phyloP scores from a whole-genome alignment of 2,888 invertebrate species.

The Oscheius sp. region DNA sequence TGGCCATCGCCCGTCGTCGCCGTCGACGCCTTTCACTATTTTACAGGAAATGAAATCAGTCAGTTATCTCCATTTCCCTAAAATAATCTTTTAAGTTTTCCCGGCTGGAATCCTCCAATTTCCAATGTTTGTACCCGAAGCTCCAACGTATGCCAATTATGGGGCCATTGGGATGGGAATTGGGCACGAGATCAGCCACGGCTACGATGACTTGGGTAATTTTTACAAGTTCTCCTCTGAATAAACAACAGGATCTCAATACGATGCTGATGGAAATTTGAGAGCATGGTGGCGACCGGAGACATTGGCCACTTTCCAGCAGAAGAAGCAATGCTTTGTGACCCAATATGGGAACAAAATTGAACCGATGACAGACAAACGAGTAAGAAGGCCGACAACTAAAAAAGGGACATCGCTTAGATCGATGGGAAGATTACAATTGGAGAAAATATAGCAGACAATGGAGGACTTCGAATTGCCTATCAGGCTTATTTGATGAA shows the following conservation, averaged over 20 bases:
- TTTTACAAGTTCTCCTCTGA: neutral
- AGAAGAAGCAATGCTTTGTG: conserved; percentile 68
- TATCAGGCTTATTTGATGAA: conserved; percentile 60
- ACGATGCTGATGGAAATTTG: conserved; percentile 64
- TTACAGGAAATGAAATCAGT: conserved; percentile 65
- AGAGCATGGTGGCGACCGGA: conserved; percentile 66
- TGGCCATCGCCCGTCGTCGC: conserved; percentile 63
- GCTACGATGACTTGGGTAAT: conserved; percentile 66
- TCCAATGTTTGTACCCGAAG: conserved; percentile 64
- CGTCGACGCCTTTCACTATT: conserved; percentile 65
- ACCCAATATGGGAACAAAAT: conserved; percentile 62
- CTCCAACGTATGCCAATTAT: conserved; percentile 64
- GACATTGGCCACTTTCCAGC: conserved; percentile 62
- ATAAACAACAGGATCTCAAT: conserved; percentile 60
- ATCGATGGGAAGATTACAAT: conserved; percentile 66
- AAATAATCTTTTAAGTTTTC: conserved; percentile 56
- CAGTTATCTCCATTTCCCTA: neutral
- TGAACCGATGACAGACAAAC: conserved; percentile 58
- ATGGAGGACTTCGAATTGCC: conserved; percentile 66
- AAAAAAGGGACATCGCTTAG: conserved; percentile 41
- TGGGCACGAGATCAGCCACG: conserved; percentile 70
- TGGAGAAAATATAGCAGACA: conserved; percentile 70
- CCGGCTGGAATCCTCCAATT: conserved; percentile 68
- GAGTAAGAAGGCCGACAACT: conserved; percentile 52
- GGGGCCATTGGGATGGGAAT: conserved; percentile 69